Percentiles rank a stretch among this genome's conserved stretches.
Evolutionary conservation across 2,888 invertebrate species (phyloP).

Genomic region (Nephrocerus scutellatus): DNA sequence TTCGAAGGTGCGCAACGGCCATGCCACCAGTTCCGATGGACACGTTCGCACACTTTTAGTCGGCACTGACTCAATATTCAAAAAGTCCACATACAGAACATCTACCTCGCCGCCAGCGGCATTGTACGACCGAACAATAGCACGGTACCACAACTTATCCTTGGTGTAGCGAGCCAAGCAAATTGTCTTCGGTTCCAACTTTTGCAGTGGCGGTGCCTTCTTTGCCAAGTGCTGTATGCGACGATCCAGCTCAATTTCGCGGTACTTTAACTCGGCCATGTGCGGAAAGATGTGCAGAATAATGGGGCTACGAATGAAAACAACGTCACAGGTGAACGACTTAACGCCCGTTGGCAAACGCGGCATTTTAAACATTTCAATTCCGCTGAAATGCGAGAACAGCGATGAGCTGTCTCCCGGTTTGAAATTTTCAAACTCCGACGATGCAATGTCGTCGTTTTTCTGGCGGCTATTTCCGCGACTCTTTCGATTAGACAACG

Average conservation of each 20-base stretch:
- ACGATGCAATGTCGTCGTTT: conserved; percentile 20
- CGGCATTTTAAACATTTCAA: conserved; percentile 30
- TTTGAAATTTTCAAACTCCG: conserved; percentile 28
- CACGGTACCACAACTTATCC: conserved; percentile 68
- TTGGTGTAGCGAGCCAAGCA: conserved; percentile 58
- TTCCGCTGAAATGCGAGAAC: conserved; percentile 29
- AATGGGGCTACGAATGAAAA: conserved; percentile 30
- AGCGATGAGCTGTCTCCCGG: conserved; percentile 38
- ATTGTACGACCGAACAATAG: conserved; percentile 53
- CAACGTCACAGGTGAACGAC: conserved; percentile 35
- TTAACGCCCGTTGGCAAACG: conserved; percentile 32
- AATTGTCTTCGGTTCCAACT: conserved; percentile 40
- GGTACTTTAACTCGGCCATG: conserved; percentile 41
- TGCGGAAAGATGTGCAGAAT: conserved; percentile 37
- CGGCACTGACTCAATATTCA: conserved; percentile 56
- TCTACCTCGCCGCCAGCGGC: conserved; percentile 48
- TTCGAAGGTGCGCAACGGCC: conserved; percentile 52
- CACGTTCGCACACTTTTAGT: conserved; percentile 50
- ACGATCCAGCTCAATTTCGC: conserved; percentile 50
- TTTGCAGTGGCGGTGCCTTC: conserved; percentile 47
- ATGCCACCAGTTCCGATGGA: conserved; percentile 48
- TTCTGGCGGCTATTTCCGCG: conserved; percentile 8
- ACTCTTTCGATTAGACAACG: conserved; percentile 10
- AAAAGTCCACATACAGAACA: conserved; percentile 69
- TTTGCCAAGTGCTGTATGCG: conserved; percentile 50